Evolutionary conservation across 2,113 vertebrate genomes (phyloP).

Genomic region (Xenopus laevis): DNA sequence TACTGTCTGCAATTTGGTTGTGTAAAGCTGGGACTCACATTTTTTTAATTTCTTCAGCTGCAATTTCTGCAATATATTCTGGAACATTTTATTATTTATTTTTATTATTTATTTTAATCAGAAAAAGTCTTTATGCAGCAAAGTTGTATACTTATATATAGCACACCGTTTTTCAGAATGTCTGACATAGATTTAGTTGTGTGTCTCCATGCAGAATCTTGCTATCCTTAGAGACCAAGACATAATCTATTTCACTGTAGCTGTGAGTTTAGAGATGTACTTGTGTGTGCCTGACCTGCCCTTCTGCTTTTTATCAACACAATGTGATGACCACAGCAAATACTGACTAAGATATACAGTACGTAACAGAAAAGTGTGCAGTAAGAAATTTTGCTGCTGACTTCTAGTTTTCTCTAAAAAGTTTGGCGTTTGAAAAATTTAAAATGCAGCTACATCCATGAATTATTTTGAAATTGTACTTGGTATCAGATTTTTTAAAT

Average conservation of each 20-base stretch:
- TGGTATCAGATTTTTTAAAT: too few species aligned
- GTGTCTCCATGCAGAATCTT: not conserved
- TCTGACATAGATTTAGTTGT: conserved; percentile 5
- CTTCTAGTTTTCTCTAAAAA: conserved; percentile 24
- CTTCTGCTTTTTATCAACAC: conserved; percentile 25
- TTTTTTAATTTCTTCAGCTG: too few species aligned
- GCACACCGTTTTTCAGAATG: not conserved
- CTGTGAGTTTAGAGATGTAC: conserved; percentile 20
- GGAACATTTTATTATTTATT: too few species aligned
- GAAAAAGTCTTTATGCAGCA: too few species aligned
- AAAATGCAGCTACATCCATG: too few species aligned
- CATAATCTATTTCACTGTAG: conserved; percentile 10
- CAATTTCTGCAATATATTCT: too few species aligned
- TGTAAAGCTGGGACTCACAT: too few species aligned
- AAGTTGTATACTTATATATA: too few species aligned
- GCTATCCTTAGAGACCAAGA: not conserved
- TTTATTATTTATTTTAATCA: too few species aligned
- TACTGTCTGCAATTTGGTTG: too few species aligned
- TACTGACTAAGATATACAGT: conserved; percentile 26
- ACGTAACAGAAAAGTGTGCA: conserved; percentile 11
- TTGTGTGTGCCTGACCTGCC: conserved; percentile 18
- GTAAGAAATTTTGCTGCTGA: conserved; percentile 11
- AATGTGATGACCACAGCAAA: conserved; percentile 21
- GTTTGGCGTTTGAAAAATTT: not conserved
- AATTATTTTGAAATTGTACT: too few species aligned